Evolutionary conservation across 2,113 vertebrate genomes (phyloP).

Genomic region (Setophaga petechia): DNA sequence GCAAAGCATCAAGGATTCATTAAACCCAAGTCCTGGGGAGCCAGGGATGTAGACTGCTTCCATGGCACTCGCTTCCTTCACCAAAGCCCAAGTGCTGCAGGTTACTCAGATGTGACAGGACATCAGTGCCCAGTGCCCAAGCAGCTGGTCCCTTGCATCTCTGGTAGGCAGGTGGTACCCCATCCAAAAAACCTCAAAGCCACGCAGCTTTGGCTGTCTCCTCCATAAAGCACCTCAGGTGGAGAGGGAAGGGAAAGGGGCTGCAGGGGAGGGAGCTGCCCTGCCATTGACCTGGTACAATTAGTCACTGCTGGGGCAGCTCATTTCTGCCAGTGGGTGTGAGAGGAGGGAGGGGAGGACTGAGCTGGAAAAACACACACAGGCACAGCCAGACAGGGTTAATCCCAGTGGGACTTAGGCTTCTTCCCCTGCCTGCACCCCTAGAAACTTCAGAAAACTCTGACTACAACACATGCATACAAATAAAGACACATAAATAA

Average conservation of each 20-base stretch:
- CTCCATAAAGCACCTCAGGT: not conserved
- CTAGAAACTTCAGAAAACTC: not conserved
- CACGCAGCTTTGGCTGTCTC: not conserved
- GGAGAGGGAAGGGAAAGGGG: not conserved
- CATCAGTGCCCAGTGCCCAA: rapidly evolving
- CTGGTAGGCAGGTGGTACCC: rapidly evolving
- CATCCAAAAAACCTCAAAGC: not conserved
- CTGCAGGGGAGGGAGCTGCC: not conserved
- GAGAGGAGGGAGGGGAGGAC: not conserved
- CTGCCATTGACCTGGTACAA: not conserved
- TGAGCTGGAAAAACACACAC: not conserved
- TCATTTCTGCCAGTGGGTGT: not conserved
- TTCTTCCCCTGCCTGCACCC: not conserved
- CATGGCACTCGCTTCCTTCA: rapidly evolving
- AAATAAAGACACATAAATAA: not conserved
- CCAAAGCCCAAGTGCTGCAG: not conserved
- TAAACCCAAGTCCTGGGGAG: rapidly evolving
- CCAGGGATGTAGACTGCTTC: not conserved
- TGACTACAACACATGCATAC: not conserved
- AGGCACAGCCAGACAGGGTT: not conserved
- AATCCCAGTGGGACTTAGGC: not conserved
- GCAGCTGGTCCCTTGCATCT: not conserved
- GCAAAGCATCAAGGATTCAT: not conserved
- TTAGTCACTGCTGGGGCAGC: not conserved
- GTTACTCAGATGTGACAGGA: rapidly evolving